Conservation (phyloP, 2,888 invertebrate species). For the Agrypnus murinus region DNA sequence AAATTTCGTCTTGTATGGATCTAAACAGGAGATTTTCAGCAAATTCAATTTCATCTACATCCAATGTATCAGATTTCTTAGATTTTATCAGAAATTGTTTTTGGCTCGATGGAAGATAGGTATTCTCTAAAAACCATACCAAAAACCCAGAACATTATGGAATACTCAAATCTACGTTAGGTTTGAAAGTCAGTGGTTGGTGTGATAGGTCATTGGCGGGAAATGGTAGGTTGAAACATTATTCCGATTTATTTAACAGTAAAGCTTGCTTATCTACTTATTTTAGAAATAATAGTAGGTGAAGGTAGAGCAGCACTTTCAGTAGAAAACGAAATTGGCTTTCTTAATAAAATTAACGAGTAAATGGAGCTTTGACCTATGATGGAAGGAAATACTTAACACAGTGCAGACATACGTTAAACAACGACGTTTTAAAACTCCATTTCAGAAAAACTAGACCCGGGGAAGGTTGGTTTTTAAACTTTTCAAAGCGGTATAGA, state of each 20-base stretch:
- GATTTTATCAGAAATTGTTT: no score
- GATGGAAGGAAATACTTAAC: conserved; percentile 16
- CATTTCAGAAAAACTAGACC: conserved; percentile 4
- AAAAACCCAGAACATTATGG: conserved; percentile 10
- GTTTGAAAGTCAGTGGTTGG: conserved; percentile 25
- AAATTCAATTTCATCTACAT: no score
- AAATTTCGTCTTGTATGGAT: no score
- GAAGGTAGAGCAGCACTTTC: conserved; percentile 8
- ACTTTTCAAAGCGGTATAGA: neutral
- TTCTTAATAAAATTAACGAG: conserved; percentile 1
- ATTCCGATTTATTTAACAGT: neutral
- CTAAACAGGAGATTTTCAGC: no score
- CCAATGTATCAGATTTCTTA: no score
- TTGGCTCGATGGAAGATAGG: no score
- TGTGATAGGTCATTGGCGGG: conserved; percentile 15
- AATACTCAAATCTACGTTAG: conserved; percentile 20
- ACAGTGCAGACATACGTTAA: conserved; percentile 11
- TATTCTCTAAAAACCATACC: no score
- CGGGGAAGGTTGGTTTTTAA: conserved; percentile 5
- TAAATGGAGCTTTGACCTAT: no score
- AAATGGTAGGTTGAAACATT: neutral
- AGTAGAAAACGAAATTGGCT: conserved; percentile 3
- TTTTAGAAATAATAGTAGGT: neutral
- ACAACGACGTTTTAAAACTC: neutral
- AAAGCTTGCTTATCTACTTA: neutral